These are phyloP conservation scores for Odiellus spinosus DNA, from an alignment of 2,888 invertebrate species.

Conservation along the genomic window DNA sequence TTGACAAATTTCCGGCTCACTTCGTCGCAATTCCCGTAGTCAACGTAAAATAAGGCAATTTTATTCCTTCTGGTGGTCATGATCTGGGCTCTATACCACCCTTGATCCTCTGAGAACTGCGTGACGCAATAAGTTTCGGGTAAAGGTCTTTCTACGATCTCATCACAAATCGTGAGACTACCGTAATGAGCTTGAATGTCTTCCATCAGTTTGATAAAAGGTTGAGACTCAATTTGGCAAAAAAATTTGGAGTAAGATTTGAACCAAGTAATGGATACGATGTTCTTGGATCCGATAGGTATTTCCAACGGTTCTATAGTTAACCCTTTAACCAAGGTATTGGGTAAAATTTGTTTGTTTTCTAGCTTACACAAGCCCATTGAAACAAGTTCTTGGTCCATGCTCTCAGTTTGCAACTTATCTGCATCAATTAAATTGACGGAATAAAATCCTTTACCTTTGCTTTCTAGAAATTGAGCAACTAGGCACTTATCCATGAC, in stretches of 20 bases:
- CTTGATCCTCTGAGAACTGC: conserved; percentile 24
- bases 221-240: conserved; percentile 19
- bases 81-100: conserved; percentile 26
- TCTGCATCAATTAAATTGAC: conserved; percentile 12
- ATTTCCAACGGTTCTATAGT: conserved; percentile 1
- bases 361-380: conserved; percentile 4
- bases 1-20: conserved; percentile 8
- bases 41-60: conserved; percentile 9
- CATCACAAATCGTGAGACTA: conserved; percentile 1
- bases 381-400: conserved; percentile 12
- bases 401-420: conserved; percentile 8
- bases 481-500: conserved; percentile 13
- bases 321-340: conserved; percentile 7
- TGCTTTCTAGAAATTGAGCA: conserved; percentile 12
- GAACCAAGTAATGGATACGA: conserved; percentile 14
- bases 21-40: conserved; percentile 13
- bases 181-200: conserved; percentile 11
- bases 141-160: conserved; percentile 7
- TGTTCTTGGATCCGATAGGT: conserved; percentile 3
- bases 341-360: conserved; percentile 7
- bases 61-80: conserved; percentile 5
- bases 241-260: conserved; percentile 21
- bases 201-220: conserved; percentile 18
- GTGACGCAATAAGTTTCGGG: conserved; percentile 13
- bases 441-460: conserved; percentile 7